Evolutionary conservation across 2,888 invertebrate species (phyloP).

Genomic region (Oscheius onirici): DNA sequence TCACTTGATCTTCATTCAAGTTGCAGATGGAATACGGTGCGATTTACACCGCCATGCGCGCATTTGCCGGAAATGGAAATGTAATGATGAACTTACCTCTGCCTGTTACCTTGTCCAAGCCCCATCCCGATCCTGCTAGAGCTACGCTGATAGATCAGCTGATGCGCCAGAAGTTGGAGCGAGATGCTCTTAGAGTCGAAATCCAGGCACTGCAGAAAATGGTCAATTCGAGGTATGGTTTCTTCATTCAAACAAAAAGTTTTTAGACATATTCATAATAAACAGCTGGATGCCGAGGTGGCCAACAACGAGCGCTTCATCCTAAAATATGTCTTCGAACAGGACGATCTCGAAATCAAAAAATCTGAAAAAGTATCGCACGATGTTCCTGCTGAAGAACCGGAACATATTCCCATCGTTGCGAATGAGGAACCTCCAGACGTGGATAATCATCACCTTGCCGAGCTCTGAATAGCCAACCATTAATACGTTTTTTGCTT

Average conservation of each 20-base stretch:
- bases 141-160: not conserved
- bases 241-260: not conserved
- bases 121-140: not conserved
- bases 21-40: conserved; percentile 6
- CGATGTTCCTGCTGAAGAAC: too few relatives aligned
- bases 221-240: not conserved
- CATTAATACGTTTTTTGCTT: too few relatives aligned
- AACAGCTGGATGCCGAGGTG: conserved; percentile 1
- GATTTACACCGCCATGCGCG: not conserved
- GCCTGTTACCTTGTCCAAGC: not conserved
- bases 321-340: not conserved
- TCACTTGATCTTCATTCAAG: not conserved
- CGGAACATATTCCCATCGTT: too few relatives aligned
- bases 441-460: too few relatives aligned
- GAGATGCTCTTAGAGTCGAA: not conserved
- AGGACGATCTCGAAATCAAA: not conserved
- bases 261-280: not conserved
- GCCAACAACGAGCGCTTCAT: conserved; percentile 8
- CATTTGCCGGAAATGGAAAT: not conserved
- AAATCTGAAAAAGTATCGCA: too few relatives aligned
- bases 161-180: conserved; percentile 1
- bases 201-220: not conserved
- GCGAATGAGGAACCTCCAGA: too few relatives aligned
- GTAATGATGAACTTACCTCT: not conserved
- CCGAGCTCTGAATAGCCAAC: too few relatives aligned